These are phyloP conservation scores for Chloebia gouldiae DNA, from an alignment of 2,113 vertebrate genomes.

Conservation along the genomic window DNA sequence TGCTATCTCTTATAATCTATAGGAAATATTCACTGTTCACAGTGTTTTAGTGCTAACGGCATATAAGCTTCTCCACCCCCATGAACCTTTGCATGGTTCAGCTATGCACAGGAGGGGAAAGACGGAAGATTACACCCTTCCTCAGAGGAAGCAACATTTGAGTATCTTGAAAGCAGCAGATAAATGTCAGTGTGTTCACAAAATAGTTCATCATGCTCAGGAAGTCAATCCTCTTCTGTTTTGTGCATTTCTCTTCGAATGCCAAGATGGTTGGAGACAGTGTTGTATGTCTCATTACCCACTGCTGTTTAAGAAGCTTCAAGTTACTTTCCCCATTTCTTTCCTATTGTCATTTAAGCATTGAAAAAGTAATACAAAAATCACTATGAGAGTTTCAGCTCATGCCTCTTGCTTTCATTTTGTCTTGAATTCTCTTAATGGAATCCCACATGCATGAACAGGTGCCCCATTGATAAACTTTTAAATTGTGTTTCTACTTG, in stretches of 20 bases:
- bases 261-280: neutral
- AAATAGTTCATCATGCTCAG: neutral
- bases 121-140: neutral
- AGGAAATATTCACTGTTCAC: neutral
- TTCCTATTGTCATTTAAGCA: neutral
- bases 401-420: neutral
- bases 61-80: neutral
- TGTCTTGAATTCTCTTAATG: neutral
- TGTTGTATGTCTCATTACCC: neutral
- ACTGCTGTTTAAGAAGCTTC: neutral
- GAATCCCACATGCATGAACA: neutral
- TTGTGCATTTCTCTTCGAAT: neutral
- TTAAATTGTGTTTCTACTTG: neutral
- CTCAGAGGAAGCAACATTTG: neutral
- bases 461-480: neutral
- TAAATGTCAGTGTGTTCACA: neutral
- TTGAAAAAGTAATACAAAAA: neutral
- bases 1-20: neutral
- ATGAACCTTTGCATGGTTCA: neutral
- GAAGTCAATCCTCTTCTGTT: neutral
- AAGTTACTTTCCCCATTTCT: neutral
- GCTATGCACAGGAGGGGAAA: neutral
- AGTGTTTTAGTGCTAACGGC: neutral
- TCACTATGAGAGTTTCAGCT: neutral
- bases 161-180: neutral